Percentiles rank a stretch among this genome's conserved stretches.
Conservation (phyloP, 2,888 invertebrate genomes). For the Silvanus unidentatus region DNA sequence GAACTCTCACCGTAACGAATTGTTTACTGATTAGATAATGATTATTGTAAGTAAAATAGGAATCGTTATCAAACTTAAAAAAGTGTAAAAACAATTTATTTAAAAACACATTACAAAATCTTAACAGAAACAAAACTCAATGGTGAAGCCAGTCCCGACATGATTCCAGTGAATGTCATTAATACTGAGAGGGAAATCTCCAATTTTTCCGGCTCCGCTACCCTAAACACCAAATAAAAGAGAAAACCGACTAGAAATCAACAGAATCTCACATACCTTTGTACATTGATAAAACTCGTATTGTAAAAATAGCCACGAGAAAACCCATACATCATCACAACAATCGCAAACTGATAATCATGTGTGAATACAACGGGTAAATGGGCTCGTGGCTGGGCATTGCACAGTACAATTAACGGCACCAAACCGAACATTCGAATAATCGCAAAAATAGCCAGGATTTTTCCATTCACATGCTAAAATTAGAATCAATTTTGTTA, state of each 20-base stretch:
- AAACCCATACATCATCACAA: conserved; percentile 4
- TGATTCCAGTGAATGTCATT: conserved; percentile 3
- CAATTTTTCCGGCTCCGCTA: conserved; percentile 1
- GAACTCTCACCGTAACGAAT: too few species aligned
- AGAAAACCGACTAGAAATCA: background rate
- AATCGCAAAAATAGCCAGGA: background rate
- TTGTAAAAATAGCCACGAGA: conserved; percentile 5
- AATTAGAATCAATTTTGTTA: background rate
- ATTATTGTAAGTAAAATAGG: too few species aligned
- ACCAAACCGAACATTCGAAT: conserved; percentile 4
- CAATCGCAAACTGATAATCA: conserved; percentile 6
- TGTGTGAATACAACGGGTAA: conserved; percentile 5
- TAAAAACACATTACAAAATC: too few species aligned
- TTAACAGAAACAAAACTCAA: conserved; percentile 5
- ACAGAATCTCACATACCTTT: background rate
- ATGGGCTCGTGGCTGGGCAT: conserved; percentile 2
- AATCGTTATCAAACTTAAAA: too few species aligned
- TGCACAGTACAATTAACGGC: conserved; percentile 6
- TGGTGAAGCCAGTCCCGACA: background rate
- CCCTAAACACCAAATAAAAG: background rate
- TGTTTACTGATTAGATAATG: too few species aligned
- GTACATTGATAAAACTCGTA: conserved; percentile 1
- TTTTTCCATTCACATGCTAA: conserved; percentile 3
- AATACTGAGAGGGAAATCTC: conserved; percentile 1
- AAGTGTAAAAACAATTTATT: too few species aligned